Percentiles rank a stretch among this genome's conserved stretches.
These are phyloP conservation scores for Petrocephalus zakoni DNA, from an alignment of 2,113 vertebrate species.

Conservation along the genomic window DNA sequence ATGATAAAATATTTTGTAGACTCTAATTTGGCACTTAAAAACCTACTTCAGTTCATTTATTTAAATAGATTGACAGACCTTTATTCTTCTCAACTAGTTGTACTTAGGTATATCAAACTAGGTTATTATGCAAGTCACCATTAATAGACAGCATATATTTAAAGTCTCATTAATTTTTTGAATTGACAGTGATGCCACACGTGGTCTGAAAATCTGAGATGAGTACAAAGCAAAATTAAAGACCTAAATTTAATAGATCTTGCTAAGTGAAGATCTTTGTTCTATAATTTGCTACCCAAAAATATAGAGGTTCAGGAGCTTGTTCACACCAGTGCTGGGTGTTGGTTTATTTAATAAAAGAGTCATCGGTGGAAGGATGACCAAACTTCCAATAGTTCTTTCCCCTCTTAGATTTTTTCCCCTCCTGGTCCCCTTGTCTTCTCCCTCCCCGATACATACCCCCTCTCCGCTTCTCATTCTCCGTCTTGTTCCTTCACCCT, in stretches of 20 bases:
- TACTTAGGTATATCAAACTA: neutral
- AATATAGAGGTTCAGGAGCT: neutral
- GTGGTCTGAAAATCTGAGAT: neutral
- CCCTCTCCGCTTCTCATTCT: neutral
- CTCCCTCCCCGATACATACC: neutral
- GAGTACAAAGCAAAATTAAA: neutral
- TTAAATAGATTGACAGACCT: neutral
- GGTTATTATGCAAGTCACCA: neutral
- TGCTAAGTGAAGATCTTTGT: neutral
- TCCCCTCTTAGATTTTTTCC: neutral
- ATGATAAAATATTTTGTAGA: neutral
- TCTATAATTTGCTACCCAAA: neutral
- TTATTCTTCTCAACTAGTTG: neutral
- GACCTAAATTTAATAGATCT: neutral
- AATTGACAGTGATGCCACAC: neutral
- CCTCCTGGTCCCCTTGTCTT: constrained; percentile 20
- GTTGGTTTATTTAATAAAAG: neutral
- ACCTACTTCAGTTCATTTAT: neutral
- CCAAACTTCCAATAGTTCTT: neutral
- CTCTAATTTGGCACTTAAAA: neutral
- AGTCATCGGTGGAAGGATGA: neutral
- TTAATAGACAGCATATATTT: neutral
- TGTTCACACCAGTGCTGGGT: neutral
- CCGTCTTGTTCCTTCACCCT: neutral
- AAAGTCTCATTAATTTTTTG: neutral